These are phyloP conservation scores for Cichlasoma orientale DNA, from an alignment of 2,797 vertebrate genomes.

Conservation along the genomic window DNA sequence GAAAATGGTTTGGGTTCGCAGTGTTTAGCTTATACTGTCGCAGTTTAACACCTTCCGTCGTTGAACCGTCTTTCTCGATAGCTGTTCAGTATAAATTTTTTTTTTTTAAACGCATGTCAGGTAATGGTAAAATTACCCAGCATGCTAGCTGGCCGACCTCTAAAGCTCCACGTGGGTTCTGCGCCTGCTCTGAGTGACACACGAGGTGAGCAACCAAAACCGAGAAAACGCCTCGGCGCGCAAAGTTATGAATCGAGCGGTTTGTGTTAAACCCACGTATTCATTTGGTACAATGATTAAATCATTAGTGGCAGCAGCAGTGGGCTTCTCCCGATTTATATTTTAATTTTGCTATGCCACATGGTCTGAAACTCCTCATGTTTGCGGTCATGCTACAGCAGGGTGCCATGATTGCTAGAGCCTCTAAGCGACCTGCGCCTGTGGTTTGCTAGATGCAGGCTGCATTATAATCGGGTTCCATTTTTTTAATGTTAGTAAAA, in stretches of 20 bases:
- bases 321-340: neutral
- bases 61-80: neutral
- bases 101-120: neutral
- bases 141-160: constrained; percentile 50
- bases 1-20: neutral
- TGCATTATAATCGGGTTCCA: neutral
- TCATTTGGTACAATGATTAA: neutral
- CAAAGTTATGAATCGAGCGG: no score
- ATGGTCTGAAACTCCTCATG: neutral
- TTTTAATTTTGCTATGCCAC: neutral
- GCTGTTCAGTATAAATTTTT: neutral
- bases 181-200: constrained; percentile 57
- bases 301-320: rapidly evolving
- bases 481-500: neutral
- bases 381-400: neutral
- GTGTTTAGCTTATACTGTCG: neutral
- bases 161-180: constrained; percentile 80
- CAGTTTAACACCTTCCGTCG: no score
- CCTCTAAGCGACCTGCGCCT: neutral
- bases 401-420: neutral
- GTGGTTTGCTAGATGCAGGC: neutral
- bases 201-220: constrained; percentile 50
- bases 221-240: rapidly evolving
- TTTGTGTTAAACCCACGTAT: rapidly evolving
- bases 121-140: constrained; percentile 27